Evolutionary conservation across 2,797 vertebrate species (phyloP).

Genomic region (Emys orbicularis): DNA sequence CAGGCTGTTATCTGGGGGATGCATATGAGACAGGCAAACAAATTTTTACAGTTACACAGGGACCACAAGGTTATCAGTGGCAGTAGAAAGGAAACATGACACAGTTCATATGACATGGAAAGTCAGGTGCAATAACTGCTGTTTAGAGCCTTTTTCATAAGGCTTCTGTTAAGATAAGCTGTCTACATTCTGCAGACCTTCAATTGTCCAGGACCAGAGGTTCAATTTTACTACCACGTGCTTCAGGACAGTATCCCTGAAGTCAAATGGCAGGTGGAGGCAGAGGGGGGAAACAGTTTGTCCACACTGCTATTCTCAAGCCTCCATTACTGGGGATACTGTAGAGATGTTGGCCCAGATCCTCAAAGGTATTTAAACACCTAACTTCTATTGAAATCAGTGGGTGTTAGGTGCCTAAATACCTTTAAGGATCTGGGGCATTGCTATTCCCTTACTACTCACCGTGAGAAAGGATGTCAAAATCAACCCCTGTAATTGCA

Average conservation of each 20-base stretch:
- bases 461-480: background rate
- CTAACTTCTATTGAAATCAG: background rate
- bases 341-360: background rate
- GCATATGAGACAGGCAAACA: background rate
- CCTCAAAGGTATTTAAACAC: background rate
- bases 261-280: background rate
- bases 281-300: background rate
- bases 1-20: background rate
- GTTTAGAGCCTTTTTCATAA: background rate
- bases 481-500: background rate
- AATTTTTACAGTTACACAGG: background rate
- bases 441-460: background rate
- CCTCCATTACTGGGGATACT: background rate
- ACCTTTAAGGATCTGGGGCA: background rate
- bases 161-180: background rate
- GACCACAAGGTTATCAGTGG: background rate
- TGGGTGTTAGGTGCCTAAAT: background rate
- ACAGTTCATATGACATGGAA: background rate
- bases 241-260: background rate
- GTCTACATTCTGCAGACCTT: background rate
- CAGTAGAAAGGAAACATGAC: background rate
- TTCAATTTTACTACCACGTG: background rate
- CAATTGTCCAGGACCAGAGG: background rate
- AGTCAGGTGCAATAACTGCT: background rate
- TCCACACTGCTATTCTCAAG: background rate